Evolutionary conservation across 2,113 vertebrate species (phyloP).

Genomic region (Ivindomyrus marchei): DNA sequence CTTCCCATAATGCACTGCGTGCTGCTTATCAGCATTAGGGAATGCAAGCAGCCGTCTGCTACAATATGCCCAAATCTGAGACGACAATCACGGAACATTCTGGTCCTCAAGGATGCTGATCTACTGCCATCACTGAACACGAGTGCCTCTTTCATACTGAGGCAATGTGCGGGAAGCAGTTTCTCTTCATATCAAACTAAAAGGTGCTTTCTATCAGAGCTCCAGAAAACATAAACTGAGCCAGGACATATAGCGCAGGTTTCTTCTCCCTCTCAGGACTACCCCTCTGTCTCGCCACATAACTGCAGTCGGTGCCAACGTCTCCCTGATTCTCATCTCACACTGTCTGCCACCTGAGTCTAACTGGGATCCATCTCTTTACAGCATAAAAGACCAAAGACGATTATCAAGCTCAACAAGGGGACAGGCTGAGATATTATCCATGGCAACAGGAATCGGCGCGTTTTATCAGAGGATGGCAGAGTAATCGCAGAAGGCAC

Average conservation of each 20-base stretch:
- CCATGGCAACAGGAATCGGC: conserved; percentile 10
- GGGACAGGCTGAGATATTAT: conserved; percentile 15
- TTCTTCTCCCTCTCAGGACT: not conserved
- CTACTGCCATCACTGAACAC: not conserved
- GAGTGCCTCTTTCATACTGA: not conserved
- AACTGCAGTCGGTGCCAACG: conserved; percentile 1
- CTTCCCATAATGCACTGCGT: not conserved
- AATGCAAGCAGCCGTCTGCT: not conserved
- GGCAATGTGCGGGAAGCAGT: not conserved
- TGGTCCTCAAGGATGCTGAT: not conserved
- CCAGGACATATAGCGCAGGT: not conserved
- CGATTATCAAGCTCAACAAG: conserved; percentile 13
- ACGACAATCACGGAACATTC: not conserved
- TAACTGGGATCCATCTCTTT: conserved; percentile 20
- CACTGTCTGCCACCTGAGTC: conserved; percentile 13
- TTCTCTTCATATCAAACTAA: not conserved
- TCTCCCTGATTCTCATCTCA: conserved; percentile 15
- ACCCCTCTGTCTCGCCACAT: not conserved
- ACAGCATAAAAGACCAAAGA: conserved; percentile 19
- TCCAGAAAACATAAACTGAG: not conserved
- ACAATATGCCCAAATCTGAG: not conserved
- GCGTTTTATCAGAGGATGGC: conserved; percentile 4
- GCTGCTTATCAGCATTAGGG: conserved; percentile 7
- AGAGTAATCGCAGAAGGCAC: not conserved
- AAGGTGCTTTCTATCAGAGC: not conserved